Evolutionary conservation across 2,888 invertebrate genomes (phyloP).

Genomic region (Apotomis turbidana): DNA sequence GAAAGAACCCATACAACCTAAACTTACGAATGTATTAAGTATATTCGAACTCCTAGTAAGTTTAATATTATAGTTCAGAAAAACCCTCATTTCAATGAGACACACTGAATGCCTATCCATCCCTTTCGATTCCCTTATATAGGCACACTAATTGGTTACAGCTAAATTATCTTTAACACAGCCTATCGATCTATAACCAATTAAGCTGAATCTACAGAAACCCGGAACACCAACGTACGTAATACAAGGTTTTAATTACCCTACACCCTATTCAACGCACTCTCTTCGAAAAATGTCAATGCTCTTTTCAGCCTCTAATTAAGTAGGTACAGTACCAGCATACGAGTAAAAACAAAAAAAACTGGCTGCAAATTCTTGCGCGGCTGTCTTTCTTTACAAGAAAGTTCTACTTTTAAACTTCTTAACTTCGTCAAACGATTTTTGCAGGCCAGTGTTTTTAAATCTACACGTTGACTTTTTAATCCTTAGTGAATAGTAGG

Average conservation of each 20-base stretch:
- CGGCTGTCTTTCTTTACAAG: too few species aligned
- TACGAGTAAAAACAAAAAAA: too few species aligned
- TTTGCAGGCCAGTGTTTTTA: too few species aligned
- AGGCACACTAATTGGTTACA: slow-evolving; percentile 17
- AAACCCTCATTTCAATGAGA: not conserved
- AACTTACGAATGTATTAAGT: too few species aligned
- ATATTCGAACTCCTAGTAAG: too few species aligned
- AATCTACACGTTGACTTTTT: too few species aligned
- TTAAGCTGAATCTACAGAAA: slow-evolving; percentile 22
- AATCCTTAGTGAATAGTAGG: too few species aligned
- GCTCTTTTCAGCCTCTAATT: slow-evolving; percentile 59
- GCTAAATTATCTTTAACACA: slow-evolving; percentile 24
- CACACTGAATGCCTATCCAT: not conserved
- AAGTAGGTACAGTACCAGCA: slow-evolving; percentile 46
- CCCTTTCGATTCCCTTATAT: slow-evolving; percentile 1
- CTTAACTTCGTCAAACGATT: too few species aligned
- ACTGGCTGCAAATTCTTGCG: too few species aligned
- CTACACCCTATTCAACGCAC: slow-evolving; percentile 39
- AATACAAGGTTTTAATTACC: slow-evolving; percentile 34
- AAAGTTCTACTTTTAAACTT: too few species aligned
- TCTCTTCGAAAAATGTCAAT: slow-evolving; percentile 47
- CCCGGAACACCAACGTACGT: not conserved
- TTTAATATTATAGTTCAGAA: too few species aligned
- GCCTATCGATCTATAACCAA: slow-evolving; percentile 23
- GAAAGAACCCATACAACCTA: too few species aligned